Base-by-base conservation (phyloP, 2,113 vertebrate genomes). In the Podarcis raffonei region DNA sequence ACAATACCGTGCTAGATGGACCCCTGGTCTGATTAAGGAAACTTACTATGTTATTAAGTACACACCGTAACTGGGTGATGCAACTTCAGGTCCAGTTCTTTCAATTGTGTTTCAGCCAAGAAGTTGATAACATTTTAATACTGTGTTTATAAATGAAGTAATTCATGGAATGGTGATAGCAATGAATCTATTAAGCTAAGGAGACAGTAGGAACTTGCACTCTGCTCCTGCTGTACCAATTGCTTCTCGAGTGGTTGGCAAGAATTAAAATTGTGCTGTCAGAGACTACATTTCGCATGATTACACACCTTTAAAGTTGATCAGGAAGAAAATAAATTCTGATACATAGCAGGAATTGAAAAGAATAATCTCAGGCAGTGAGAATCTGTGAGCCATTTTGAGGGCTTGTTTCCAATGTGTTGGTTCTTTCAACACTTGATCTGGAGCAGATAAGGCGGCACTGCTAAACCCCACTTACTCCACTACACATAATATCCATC, bases 311-410 rank as follows among this genome's bases (percentile, higher is more conserved):
- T 92, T 93, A 92, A 91, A 93, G 76, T 85, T 88, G 84, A 92
- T 94, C 91, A 91, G 78, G 90, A 94, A 95, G 91, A 95, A 95
- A 95, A 95, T 91, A 92, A 91, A 95, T 94, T 94, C 93, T 88
- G 82, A 90, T 87, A 59, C 66, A 53, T 48, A 83, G 90, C 92
- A 91, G 83, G 48, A 93, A 92, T 7, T 87, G 87, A 87, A 76
- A 93, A 94, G 90, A 86, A 86, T 89, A 86, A 72, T 80, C 82
- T 92, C 83, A 91, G 83, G 84, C 22, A 66, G 72, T 62, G 66
- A 86, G 92, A 93, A 94, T 90, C 84, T 92, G 78, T 65, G 72
- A 78, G 88, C 59, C 57, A 83, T 16, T 0, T 0, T 76, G 66
- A 83, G 0, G 0, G 25, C 57, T 92, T 87, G 68, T 78, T 89